Conservation (phyloP, 2,797 vertebrate species). For the Chloroceryle amazona region DNA sequence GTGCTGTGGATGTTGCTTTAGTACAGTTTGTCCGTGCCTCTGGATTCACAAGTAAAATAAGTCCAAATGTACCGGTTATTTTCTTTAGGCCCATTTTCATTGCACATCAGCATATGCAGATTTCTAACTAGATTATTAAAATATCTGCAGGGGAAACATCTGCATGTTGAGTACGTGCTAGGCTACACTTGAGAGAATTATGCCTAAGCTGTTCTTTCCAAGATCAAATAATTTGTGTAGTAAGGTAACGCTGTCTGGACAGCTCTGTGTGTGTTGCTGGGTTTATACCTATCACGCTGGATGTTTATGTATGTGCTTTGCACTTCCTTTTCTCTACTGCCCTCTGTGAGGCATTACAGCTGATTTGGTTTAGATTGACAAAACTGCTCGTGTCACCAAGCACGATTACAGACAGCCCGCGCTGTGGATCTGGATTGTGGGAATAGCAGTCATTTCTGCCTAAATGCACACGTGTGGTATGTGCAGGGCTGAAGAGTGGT, state of each 20-base stretch:
- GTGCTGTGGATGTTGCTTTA: not conserved
- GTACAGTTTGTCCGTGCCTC: not conserved
- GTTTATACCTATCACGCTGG: not conserved
- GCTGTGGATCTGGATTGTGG: not conserved
- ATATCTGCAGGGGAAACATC: not conserved
- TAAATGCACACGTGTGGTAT: slow-evolving; percentile 10
- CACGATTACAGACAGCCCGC: not conserved
- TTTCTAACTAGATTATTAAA: not conserved
- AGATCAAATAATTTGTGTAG: not conserved
- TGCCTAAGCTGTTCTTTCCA: not conserved
- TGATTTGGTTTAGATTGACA: not conserved
- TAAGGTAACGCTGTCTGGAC: not conserved
- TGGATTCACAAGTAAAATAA: not conserved
- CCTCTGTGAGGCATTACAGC: not conserved
- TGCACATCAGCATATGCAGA: not conserved
- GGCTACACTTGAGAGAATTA: not conserved
- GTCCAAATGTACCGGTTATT: not conserved
- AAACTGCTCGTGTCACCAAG: not conserved
- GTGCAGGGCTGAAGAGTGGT: slow-evolving; percentile 17
- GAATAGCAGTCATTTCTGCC: slow-evolving; percentile 3
- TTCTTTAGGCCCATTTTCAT: not conserved
- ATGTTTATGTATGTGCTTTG: not conserved
- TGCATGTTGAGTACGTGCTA: not conserved
- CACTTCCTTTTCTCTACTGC: not conserved
- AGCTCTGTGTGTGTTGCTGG: not conserved